phyloP scores from a whole-genome alignment of 2,113 vertebrate species.

The Leiothrix lutea region DNA sequence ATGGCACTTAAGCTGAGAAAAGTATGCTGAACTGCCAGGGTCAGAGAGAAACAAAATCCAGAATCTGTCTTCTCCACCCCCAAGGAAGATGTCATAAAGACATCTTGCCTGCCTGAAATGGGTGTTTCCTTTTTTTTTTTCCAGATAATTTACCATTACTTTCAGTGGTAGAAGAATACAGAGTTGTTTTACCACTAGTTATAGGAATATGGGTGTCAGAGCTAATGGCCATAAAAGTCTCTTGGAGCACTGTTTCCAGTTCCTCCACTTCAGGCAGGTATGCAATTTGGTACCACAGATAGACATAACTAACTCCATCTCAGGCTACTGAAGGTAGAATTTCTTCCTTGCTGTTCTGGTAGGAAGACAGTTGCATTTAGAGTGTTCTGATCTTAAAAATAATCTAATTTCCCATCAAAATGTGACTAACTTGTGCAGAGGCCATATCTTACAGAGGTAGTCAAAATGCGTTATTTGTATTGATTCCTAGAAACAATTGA shows the following conservation, averaged over 20 bases:
- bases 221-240: not conserved
- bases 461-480: not conserved
- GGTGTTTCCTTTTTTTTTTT: not conserved
- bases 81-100: not conserved
- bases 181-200: not conserved
- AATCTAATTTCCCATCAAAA: not conserved
- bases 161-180: not conserved
- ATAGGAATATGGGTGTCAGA: not conserved
- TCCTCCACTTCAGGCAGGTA: not conserved
- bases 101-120: not conserved
- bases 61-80: not conserved
- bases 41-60: conserved; percentile 20
- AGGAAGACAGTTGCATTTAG: not conserved
- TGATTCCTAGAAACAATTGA: not conserved
- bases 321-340: not conserved
- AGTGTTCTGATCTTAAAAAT: not conserved
- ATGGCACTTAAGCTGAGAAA: conserved; percentile 27
- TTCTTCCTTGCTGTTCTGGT: not conserved
- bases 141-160: not conserved
- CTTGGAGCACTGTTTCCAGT: not conserved
- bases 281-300: not conserved
- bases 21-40: conserved; percentile 12
- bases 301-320: not conserved
- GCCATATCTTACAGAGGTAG: not conserved
- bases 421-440: not conserved